Conservation (phyloP, 2,797 vertebrate genomes). For the Columba guinea region DNA sequence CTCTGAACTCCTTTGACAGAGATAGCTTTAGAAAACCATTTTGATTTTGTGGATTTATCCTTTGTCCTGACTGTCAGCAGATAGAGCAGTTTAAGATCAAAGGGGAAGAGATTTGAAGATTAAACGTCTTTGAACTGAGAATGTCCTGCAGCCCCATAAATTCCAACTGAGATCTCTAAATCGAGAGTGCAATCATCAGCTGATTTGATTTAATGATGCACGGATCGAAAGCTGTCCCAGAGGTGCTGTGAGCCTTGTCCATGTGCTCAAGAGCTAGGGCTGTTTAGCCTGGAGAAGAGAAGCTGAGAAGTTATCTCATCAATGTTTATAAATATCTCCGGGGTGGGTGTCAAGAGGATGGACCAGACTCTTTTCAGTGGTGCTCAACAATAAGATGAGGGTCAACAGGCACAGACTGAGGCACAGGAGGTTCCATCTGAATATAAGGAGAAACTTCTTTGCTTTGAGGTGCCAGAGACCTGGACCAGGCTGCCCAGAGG, state of each 20-base stretch:
- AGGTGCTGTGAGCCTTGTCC: not conserved
- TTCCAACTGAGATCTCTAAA: constrained; percentile 40
- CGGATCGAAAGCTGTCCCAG: not conserved
- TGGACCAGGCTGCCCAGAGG: too few species aligned
- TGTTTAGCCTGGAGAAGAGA: too few species aligned
- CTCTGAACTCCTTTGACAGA: constrained; percentile 51
- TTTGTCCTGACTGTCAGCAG: constrained; percentile 58
- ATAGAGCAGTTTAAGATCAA: constrained; percentile 37
- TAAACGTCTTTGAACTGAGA: constrained; percentile 10
- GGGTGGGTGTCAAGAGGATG: too few species aligned
- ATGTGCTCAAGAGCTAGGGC: rapidly evolving
- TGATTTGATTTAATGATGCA: constrained; percentile 14
- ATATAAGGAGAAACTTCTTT: too few species aligned
- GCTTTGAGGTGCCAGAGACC: too few species aligned
- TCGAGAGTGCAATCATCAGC: not conserved
- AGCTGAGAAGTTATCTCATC: too few species aligned
- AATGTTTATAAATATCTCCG: too few species aligned
- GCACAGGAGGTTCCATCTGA: too few species aligned
- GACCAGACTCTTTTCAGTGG: too few species aligned
- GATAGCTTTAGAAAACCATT: constrained; percentile 45
- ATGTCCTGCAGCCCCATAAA: constrained; percentile 42
- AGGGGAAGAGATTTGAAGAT: constrained; percentile 54
- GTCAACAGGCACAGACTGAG: too few species aligned
- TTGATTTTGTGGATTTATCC: constrained; percentile 62
- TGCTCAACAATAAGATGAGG: too few species aligned